phyloP scores from a whole-genome alignment of 2,113 vertebrate genomes.

The Misgurnus mizolepis region DNA sequence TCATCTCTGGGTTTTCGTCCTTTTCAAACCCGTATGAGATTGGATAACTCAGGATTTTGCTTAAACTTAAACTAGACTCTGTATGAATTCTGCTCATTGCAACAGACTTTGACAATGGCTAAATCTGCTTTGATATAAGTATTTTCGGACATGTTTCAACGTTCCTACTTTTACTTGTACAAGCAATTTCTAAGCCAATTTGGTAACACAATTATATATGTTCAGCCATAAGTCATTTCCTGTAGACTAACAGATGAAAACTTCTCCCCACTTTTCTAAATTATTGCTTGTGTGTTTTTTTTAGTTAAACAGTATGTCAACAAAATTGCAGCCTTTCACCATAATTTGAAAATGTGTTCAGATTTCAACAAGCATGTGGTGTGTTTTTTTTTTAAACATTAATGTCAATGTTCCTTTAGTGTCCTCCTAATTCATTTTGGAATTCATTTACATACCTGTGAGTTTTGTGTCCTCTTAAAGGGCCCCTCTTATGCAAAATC shows the following conservation, averaged over 20 bases:
- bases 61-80: neutral
- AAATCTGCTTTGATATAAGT: neutral
- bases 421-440: neutral
- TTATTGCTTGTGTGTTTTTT: constrained; percentile 41
- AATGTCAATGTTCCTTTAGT: neutral
- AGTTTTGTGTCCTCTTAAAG: too few species aligned
- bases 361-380: neutral
- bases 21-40: neutral
- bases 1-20: too few species aligned
- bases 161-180: constrained; percentile 11
- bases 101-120: neutral
- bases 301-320: constrained; percentile 26
- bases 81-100: constrained; percentile 12
- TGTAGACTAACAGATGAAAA: constrained; percentile 35
- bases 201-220: constrained; percentile 33
- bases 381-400: neutral
- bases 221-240: constrained; percentile 29
- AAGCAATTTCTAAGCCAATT: constrained; percentile 28
- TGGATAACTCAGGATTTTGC: too few species aligned
- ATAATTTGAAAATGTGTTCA: neutral
- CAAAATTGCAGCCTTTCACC: constrained; percentile 17
- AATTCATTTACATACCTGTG: neutral
- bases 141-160: constrained; percentile 16
- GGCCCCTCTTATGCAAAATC: too few species aligned
- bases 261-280: constrained; percentile 18